Base-by-base conservation (phyloP, 2,888 invertebrate species). In the Archaeoteleia sp. region DNA sequence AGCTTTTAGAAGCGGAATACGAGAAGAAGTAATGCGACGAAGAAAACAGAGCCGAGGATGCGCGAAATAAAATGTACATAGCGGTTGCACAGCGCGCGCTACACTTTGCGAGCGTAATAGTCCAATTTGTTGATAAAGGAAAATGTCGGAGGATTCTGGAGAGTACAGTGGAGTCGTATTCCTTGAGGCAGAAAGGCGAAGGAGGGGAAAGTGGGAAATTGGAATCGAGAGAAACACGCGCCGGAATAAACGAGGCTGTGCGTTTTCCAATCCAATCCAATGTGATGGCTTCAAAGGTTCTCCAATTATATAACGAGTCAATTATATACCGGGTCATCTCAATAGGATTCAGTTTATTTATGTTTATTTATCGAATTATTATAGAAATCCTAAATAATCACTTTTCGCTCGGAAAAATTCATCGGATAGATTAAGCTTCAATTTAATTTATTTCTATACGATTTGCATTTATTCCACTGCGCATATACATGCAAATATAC, bases 81-180 rank as follows among this genome's bases (percentile, higher is more conserved):
- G 42, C 34, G 46, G 37, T 60, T 54, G 46, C 29, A 42, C 46
- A 29, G 23, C 29, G 55, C 62, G 20, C 34, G 60, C 43, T 51
- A 61, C 57, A 58, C 66, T 63, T 69, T 70, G 61, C 69, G 55
- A 62, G 49, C 70, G 79, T 78, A 78, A 82, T 80, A 80, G 79
- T 80, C 79, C 80, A 81, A 82, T 82, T 82, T 80, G 73, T 71
- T 66, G 70, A 76, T 74, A 82, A 82, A 79, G 77, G 75, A 79
- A 82, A 79, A 81, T 78, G 75, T 72, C 68, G 67, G 70, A 74
- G 73, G 69, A 61, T 63, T 58, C 62, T 66, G 43, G 57, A 69
- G 70, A 67, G 48, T 57, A 48, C 42, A 48, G 62, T 29, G 53
- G 67, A 57, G 67, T 58, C 37, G 51, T 49, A 54, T 62, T 60